Conservation (phyloP, 1,140 invertebrate species). For the Leptoteleia sp. region DNA sequence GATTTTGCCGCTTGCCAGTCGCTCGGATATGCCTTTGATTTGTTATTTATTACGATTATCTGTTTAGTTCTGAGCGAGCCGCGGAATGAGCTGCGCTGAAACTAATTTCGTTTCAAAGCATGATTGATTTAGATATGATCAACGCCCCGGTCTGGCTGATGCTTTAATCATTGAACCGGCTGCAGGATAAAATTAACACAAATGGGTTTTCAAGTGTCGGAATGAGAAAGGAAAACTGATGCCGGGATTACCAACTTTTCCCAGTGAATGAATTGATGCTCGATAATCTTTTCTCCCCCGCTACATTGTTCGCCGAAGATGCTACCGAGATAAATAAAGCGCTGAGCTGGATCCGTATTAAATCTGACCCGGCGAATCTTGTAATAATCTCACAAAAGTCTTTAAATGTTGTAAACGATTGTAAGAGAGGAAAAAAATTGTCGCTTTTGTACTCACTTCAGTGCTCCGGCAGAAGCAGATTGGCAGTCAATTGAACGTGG, state of each 20-base stretch:
- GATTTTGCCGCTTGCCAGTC: too few species aligned
- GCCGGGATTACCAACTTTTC: slow-evolving; percentile 22
- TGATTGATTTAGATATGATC: slow-evolving; percentile 20
- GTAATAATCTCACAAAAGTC: not conserved
- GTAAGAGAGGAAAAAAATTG: too few species aligned
- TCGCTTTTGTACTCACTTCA: too few species aligned
- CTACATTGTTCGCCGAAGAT: slow-evolving; percentile 21
- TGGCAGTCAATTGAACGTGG: too few species aligned
- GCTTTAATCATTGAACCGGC: slow-evolving; percentile 23
- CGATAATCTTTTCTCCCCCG: slow-evolving; percentile 22
- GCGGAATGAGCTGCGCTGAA: not conserved
- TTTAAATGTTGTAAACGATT: not conserved
- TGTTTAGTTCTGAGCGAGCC: too few species aligned
- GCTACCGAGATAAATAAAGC: slow-evolving; percentile 11
- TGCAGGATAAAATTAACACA: slow-evolving; percentile 31
- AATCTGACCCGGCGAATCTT: not conserved
- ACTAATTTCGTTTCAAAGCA: slow-evolving; percentile 11
- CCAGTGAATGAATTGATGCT: slow-evolving; percentile 35
- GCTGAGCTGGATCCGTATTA: slow-evolving; percentile 14
- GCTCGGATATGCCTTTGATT: too few species aligned
- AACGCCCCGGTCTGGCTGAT: slow-evolving; percentile 9
- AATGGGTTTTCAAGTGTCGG: slow-evolving; percentile 28
- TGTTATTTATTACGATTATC: not conserved
- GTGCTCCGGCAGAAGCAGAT: too few species aligned
- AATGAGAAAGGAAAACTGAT: slow-evolving; percentile 18